Evolutionary conservation across 2,113 vertebrate species (phyloP).

Genomic region (Bubo bubo): DNA sequence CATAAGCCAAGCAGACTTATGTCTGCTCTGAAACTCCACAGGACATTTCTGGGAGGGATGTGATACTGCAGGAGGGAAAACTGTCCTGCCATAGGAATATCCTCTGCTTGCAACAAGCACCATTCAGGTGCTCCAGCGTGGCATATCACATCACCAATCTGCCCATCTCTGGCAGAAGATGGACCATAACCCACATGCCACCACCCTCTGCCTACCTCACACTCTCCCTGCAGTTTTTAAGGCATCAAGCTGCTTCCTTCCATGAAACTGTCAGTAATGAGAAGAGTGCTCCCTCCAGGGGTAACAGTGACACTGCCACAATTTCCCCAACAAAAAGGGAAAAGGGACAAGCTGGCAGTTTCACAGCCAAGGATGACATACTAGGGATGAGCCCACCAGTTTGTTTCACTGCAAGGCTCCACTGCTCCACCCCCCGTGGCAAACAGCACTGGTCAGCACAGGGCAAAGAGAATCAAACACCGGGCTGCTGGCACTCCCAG

Average conservation of each 20-base stretch:
- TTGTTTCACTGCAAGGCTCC: not conserved
- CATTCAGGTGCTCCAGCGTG: not conserved
- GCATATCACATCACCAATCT: not conserved
- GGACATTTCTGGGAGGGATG: not conserved
- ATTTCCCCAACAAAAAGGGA: not conserved
- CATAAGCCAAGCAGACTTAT: not conserved
- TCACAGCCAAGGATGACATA: not conserved
- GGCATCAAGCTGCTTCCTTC: not conserved
- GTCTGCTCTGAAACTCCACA: not conserved
- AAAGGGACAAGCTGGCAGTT: not conserved
- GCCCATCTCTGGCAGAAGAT: not conserved
- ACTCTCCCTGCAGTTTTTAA: not conserved
- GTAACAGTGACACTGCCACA: not conserved
- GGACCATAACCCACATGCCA: not conserved
- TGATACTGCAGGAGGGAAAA: not conserved
- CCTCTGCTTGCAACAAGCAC: not conserved
- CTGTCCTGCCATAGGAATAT: not conserved
- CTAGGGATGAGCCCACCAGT: not conserved
- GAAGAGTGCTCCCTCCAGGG: not conserved
- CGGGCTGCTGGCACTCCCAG: not conserved
- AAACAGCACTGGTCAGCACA: not conserved
- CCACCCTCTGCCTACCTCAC: not conserved
- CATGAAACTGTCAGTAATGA: not conserved
- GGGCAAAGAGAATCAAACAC: not conserved
- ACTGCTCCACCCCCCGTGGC: accelerated